A percentile compares a stretch with the other conserved stretches of the same genome.
phyloP scores from a whole-genome alignment of 2,888 invertebrate species.

The Helobdella robusta region DNA sequence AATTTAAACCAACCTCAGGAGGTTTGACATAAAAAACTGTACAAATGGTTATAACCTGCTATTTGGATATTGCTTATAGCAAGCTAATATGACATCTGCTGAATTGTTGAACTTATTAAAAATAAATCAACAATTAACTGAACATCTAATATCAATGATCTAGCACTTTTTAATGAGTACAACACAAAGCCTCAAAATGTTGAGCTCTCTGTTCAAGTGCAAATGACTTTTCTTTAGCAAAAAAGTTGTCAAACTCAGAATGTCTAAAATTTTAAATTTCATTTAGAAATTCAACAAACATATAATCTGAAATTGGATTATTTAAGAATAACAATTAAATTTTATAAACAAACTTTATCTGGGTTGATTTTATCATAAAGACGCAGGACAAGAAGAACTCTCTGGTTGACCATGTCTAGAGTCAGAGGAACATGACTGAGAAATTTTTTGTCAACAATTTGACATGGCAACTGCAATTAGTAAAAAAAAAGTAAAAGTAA shows the following conservation, averaged over 20 bases:
- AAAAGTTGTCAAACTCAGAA: too few relatives aligned
- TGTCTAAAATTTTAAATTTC: too few relatives aligned
- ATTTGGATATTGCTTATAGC: background rate
- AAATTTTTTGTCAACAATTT: constrained; percentile 15
- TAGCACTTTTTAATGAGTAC: too few relatives aligned
- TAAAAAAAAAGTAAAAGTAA: background rate
- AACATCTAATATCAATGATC: too few relatives aligned
- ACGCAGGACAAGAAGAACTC: constrained; percentile 76
- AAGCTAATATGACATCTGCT: too few relatives aligned
- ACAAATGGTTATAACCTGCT: constrained; percentile 6
- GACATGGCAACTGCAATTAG: background rate
- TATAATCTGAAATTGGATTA: too few relatives aligned
- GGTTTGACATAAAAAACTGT: background rate
- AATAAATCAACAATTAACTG: too few relatives aligned
- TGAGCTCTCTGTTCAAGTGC: constrained; percentile 9
- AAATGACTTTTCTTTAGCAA: too few relatives aligned
- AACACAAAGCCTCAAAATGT: too few relatives aligned
- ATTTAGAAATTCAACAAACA: too few relatives aligned
- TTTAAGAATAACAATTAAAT: background rate
- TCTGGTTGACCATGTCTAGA: constrained; percentile 50
- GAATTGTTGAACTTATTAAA: too few relatives aligned
- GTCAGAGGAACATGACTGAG: constrained; percentile 35
- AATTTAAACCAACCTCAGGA: too few relatives aligned
- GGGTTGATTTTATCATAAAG: constrained; percentile 79
- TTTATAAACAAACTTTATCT: constrained; percentile 62